These are phyloP conservation scores for Neotoma lepida DNA, from an alignment of 2,113 vertebrate species.

Conservation along the genomic window DNA sequence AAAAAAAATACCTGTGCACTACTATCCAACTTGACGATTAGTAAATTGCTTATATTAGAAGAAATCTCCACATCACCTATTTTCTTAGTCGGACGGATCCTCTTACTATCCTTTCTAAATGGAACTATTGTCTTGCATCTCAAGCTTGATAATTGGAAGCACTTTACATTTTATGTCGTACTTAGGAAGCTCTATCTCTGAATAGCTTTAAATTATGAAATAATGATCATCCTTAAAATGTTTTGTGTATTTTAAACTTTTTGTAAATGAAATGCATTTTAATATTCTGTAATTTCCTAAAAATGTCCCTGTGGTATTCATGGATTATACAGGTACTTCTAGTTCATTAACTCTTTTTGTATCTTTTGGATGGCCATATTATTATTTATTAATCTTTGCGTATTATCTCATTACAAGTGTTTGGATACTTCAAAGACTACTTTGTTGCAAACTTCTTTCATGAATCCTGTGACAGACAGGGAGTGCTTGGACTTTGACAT, in stretches of 20 bases:
- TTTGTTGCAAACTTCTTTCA: neutral
- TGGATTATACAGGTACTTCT: neutral
- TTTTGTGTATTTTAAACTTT: constrained; percentile 31
- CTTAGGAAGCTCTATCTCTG: neutral
- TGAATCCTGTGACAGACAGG: neutral
- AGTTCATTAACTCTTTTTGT: constrained; percentile 8
- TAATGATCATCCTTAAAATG: neutral
- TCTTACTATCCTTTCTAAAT: neutral
- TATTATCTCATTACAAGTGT: neutral
- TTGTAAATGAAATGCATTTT: neutral
- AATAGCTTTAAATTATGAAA: neutral
- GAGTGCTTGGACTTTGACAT: neutral
- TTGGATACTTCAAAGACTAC: neutral
- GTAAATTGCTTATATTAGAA: neutral
- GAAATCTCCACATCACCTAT: neutral
- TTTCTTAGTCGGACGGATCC: neutral
- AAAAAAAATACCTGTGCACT: neutral
- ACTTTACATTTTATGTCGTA: neutral
- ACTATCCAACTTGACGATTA: neutral
- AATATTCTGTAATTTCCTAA: neutral
- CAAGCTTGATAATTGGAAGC: neutral
- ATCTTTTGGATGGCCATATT: neutral
- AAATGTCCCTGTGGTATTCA: neutral
- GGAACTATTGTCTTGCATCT: neutral
- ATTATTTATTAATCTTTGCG: neutral